Conservation (phyloP, 2,797 vertebrate genomes). For the Tenualosa thibaudeaui region DNA sequence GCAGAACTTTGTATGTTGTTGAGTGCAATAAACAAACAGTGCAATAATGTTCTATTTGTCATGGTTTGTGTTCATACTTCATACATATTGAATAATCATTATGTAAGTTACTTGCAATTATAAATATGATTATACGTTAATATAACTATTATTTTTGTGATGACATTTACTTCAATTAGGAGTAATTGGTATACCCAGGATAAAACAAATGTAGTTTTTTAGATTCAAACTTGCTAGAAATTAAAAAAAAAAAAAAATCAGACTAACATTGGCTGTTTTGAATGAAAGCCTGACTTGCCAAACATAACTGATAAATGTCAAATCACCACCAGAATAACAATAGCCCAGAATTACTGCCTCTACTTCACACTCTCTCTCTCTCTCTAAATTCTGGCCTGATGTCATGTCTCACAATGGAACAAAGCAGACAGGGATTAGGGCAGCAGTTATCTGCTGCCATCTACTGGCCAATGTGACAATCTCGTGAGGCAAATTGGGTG, state of each 20-base stretch:
- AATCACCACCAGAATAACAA: background rate
- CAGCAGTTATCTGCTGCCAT: background rate
- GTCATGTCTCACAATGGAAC: background rate
- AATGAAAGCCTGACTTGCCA: background rate
- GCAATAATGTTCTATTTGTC: slow-evolving; percentile 62
- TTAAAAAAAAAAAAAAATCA: background rate
- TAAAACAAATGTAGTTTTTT: too few relatives aligned
- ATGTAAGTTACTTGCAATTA: background rate
- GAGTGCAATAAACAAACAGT: slow-evolving; percentile 77
- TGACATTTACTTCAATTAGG: too few relatives aligned
- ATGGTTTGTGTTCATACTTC: slow-evolving; percentile 20
- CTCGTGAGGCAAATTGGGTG: background rate
- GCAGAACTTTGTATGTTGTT: slow-evolving; percentile 71
- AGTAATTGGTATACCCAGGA: background rate
- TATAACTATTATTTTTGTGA: too few relatives aligned
- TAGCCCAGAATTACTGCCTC: background rate
- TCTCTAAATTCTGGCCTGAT: background rate
- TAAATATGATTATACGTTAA: background rate
- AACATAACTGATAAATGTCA: background rate
- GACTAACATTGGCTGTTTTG: background rate
- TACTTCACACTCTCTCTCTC: background rate
- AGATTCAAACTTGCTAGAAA: background rate
- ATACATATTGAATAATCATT: background rate
- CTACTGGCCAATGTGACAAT: background rate
- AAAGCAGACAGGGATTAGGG: background rate